Base-by-base conservation (phyloP, 1,140 invertebrate genomes). In the Pseudomyrmex concolor region DNA sequence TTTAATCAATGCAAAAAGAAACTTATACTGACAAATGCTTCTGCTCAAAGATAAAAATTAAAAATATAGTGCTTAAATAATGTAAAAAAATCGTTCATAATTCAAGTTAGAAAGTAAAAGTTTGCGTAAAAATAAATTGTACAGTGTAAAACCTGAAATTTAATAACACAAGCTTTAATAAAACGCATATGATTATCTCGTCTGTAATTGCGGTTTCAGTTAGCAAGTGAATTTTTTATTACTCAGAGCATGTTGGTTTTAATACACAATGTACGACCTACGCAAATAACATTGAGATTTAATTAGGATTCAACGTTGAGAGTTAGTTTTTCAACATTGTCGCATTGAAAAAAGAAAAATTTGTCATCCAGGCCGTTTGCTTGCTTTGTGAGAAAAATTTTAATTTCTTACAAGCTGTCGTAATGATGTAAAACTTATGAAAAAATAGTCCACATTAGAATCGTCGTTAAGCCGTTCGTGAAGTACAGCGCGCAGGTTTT, bases 221-320 rank as follows among this genome's bases (percentile, higher is more conserved):
- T 57, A 48, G 63, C 34, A 34, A 77, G 76, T 67, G 12, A 76
- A 76, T 66, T 76, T 78, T 78, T 78, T 68, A 68, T 78, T 68
- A 51, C 9, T 15, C 2, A 34, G 9, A n/a, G 15, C 15, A 12
- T 15, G 10, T 45, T 17, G 48, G 54, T 78, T 70, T 70, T 78
- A 57, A 78, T 78, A 48, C 43, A 10, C 34, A 12, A 13, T 57
- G 15, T 68, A 78, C 34, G 9, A 25, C 19, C 54, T 17, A 68
- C 34, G 51, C 68, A 78, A 78, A 78, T 3, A 78, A 78, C 76
- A 78, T 78, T 19, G 64, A 70, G 54, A 70, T 78, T 78, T 78
- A 78, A 78, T 78, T 78, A 70, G 54, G 19, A 48, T 70, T 59
- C 63, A 55, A 70, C 64, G 15, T 78, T 43, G 17, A n/a, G 17